Conservation (phyloP, 2,888 invertebrate genomes). For the Cetonia aurata region DNA sequence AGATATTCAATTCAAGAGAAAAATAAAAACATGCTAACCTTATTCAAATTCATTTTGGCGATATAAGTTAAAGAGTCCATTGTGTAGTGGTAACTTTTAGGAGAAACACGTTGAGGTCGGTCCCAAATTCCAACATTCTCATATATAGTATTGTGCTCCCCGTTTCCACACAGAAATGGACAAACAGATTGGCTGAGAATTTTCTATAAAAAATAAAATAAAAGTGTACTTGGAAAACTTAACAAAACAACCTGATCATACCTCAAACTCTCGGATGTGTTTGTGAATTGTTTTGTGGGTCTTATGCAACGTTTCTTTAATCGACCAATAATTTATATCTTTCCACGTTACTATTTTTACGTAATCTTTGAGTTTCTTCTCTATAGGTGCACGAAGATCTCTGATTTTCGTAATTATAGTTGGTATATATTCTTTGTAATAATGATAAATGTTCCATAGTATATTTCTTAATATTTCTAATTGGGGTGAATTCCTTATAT, state of each 20-base stretch:
- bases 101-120: conserved; percentile 70
- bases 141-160: conserved; percentile 46
- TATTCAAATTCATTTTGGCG: conserved; percentile 54
- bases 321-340: conserved; percentile 94
- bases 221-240: not conserved
- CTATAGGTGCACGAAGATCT: conserved; percentile 82
- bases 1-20: too few species aligned
- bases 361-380: conserved; percentile 92
- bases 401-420: conserved; percentile 77
- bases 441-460: conserved; percentile 85
- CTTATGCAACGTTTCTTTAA: conserved; percentile 89
- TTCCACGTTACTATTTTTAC: conserved; percentile 96
- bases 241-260: conserved; percentile 60
- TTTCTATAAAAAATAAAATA: conserved; percentile 63
- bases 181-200: conserved; percentile 70
- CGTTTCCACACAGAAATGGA: conserved; percentile 66
- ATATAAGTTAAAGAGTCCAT: conserved; percentile 60
- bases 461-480: conserved; percentile 65
- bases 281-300: conserved; percentile 90
- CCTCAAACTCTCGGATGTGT: conserved; percentile 87
- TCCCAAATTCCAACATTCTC: conserved; percentile 74
- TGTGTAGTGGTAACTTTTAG: conserved; percentile 68
- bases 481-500: conserved; percentile 63
- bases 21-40: conserved; percentile 49
- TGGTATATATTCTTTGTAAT: conserved; percentile 83